Evolutionary conservation across 92 coral and sea anemone genomes (phyloP), one percentile per base, ranked within the genome.

Genomic region (Hydrozoanthus gracilis): DNA sequence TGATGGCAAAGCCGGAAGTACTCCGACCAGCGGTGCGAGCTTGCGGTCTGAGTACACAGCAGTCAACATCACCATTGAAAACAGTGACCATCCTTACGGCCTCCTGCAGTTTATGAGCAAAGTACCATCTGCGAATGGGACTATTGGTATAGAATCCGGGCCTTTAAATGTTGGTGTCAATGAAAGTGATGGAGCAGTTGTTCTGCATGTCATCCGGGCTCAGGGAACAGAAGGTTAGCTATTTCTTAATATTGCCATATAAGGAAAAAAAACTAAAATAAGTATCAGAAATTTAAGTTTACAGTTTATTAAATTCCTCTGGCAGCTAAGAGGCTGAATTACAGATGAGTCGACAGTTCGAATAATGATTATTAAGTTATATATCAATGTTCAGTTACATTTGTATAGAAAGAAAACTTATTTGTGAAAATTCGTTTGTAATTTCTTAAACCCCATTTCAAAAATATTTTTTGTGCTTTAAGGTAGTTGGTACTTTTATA

Each of bases 11-110:
- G 61, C 45, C 5, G 88, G 88, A 1, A 96, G 98, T 51, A 96
- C 98, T 56, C 88, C 97, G 5, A 95, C 93, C 3, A 96, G 99
- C 64, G 99, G 98, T 49, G 99, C 99, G 15, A 95, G 98, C 44
- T 77, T 96, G 51, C 88, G 88, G 44, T 87, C 95, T 6, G 91
- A 83, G 60, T 92, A 68, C 60, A 92, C 98, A 8, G 88, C 71
- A 62, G 92, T 92, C 54, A 95, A 93, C 87, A 91, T 96, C 80
- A 96, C 98, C n/a, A 90, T 96, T 7, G 65, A 68, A 76, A 77
- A 85, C 78, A 96, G 91, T 76, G 98, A 96, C 84, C 55, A 91
- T 64, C 99, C 99, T 4, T 90, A 91, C 71, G 99, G 99, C 4
- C 89, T 95, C 35, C 90, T 96, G 8, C 99, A 96, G 96, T 96